Base-by-base conservation (phyloP, 2,888 invertebrate species). In the Aspidiotus rigidus region DNA sequence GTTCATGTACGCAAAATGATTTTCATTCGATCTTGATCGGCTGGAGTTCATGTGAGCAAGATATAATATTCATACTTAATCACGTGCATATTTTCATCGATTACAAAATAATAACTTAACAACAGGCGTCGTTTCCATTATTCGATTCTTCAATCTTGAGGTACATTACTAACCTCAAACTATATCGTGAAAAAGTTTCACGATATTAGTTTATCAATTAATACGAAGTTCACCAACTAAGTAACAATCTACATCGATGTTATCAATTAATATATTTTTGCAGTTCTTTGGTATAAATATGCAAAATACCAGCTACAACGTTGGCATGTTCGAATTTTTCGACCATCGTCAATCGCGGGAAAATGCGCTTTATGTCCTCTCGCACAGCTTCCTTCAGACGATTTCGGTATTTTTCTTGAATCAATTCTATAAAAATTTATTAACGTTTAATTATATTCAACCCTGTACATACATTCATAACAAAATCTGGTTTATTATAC, bases 191-290 rank as follows among this genome's bases (percentile, higher is more conserved):
- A 56, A 56, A 56, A 56, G 56, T 56, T 56, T 56, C 15, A 56
- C 56, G 15, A 56, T 56, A 56, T 56, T n/a, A n/a, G n/a, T n/a
- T n/a, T n/a, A n/a, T n/a, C 7, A 56, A 56, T 15, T 56, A 56
- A 56, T 56, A 56, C 56, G 56, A 56, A 56, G 56, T 56, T 56
- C 56, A n/a, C n/a, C n/a, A n/a, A n/a, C n/a, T n/a, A n/a, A 56
- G 15, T 56, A 56, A 56, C 13, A 15, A 56, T 15, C 56, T 56
- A 56, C 56, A 56, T 56, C 56, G 16, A 56, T 56, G 56, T 56
- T 16, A 56, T 56, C 15, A 11, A 56, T 11, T 16, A 56, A 56
- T 56, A n/a, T 56, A 56, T 56, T 56, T 56, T 56, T 10, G 13
- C 9, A 56, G 15, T 56, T 56, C 56, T 56, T 56, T 56, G 8